Evolutionary conservation across 1,140 invertebrate species (phyloP).

Genomic region (Drosophila repletoides): DNA sequence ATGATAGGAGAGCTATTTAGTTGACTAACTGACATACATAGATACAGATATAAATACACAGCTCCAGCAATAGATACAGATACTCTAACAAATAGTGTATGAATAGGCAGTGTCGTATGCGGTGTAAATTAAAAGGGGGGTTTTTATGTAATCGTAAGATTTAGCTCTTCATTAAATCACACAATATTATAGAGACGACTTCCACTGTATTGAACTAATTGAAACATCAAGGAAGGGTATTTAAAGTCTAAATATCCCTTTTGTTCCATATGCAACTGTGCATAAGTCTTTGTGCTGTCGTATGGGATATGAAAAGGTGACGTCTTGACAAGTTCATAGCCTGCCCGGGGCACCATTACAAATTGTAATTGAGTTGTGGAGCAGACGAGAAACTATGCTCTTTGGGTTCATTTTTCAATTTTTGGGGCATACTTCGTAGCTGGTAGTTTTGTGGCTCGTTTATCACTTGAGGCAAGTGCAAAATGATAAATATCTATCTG

Average conservation of each 20-base stretch:
- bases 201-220: no score
- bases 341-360: constrained; percentile 21
- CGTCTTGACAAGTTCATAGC: constrained; percentile 38
- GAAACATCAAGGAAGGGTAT: no score
- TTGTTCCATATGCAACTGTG: no score
- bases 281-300: no score
- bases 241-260: no score
- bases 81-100: no score
- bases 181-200: no score
- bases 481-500: constrained; percentile 66
- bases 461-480: constrained; percentile 58
- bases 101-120: no score
- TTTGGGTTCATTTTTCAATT: constrained; percentile 4
- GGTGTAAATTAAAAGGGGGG: no score
- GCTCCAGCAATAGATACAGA: constrained; percentile 7
- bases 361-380: constrained; percentile 43
- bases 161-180: no score
- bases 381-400: background rate
- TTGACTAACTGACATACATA: constrained; percentile 64
- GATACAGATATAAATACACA: constrained; percentile 39
- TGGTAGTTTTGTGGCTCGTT: constrained; percentile 44
- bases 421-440: constrained; percentile 52
- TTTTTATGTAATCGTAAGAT: no score
- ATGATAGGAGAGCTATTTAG: constrained; percentile 33
- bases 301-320: constrained; percentile 16